Evolutionary conservation across 2,888 invertebrate genomes (phyloP).

Genomic region (Atrina japonica): DNA sequence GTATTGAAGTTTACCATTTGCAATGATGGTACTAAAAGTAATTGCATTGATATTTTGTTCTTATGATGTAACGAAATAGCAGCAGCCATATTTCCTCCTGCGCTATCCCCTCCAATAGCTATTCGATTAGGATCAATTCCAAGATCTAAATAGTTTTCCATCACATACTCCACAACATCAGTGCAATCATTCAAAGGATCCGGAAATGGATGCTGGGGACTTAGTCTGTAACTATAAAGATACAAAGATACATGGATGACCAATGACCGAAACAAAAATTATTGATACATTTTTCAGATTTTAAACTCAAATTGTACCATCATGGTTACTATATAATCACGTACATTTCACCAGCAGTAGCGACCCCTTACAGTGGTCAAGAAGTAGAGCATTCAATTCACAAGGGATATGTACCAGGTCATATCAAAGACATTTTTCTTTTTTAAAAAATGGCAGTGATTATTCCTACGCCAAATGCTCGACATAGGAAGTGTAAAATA

Average conservation of each 20-base stretch:
- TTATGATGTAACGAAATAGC: conserved; percentile 53
- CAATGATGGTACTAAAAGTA: conserved; percentile 78
- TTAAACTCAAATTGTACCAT: too few relatives aligned
- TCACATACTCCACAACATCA: conserved; percentile 66
- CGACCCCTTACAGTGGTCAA: too few relatives aligned
- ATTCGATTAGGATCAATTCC: conserved; percentile 63
- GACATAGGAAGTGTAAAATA: too few relatives aligned
- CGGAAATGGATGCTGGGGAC: conserved; percentile 61
- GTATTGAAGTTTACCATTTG: conserved; percentile 67
- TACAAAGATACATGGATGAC: neutral
- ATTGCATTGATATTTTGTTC: conserved; percentile 66
- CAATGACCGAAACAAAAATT: neutral
- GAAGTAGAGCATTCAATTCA: too few relatives aligned
- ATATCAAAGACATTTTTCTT: too few relatives aligned
- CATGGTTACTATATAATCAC: too few relatives aligned
- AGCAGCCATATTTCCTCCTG: conserved; percentile 65
- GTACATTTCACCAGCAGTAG: too few relatives aligned
- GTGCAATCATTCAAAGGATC: conserved; percentile 57
- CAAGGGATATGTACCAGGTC: too few relatives aligned
- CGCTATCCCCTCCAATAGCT: conserved; percentile 65
- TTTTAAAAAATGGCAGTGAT: too few relatives aligned
- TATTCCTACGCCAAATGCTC: too few relatives aligned
- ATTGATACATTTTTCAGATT: neutral
- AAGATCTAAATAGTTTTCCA: conserved; percentile 57
- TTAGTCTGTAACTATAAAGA: conserved; percentile 57